Evolutionary conservation across 1,140 invertebrate species (phyloP), one percentile per base, ranked within the genome.

Genomic region (Pseudomyrmex gracilis): DNA sequence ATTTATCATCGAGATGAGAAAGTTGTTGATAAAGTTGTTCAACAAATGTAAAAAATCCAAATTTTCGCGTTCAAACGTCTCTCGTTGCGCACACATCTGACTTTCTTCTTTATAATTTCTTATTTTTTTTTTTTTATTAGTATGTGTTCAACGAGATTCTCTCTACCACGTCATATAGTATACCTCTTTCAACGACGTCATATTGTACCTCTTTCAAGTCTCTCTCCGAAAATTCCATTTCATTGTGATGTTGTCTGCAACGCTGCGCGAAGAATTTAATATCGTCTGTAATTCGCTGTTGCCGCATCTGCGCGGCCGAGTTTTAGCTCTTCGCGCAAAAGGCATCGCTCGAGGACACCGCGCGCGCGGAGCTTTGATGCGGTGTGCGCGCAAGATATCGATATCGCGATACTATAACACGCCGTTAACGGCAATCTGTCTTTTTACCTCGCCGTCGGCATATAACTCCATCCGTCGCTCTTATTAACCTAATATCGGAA

Each of bases 401-500:
- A 71, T 71, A 45, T 43, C 43, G 58, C 24, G 43, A 22, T 24
- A 58, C 43, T 51, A 51, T 70, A 78, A 80, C 58, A 20, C 53
- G 20, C 70, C n/a, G 76, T 71, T 80, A 80, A 55, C 66, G 43
- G 43, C 53, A 58, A 66, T 80, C 66, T 55, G 34, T 70, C 76
- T 80, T 70, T 80, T 71, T 58, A 66, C 76, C 34, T 58, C 12
- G 45, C 53, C 12, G 22, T n/a, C 53, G 43, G 43, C 53, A 53
- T 43, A 71, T 34, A 49, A 60, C 22, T 45, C 71, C 64, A 70
- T 80, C 53, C 68, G 66, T 34, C 67, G 76, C 66, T 80, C 66
- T 80, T 80, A 80, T 80, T 80, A 80, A 80, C 66, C 76, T 70
- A 49, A 80, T 80, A 80, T 80, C 22, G 76, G 66, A 80, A 80